Base-by-base conservation (phyloP, 1,140 invertebrate species). In the Diachasmimorpha longicaudata region DNA sequence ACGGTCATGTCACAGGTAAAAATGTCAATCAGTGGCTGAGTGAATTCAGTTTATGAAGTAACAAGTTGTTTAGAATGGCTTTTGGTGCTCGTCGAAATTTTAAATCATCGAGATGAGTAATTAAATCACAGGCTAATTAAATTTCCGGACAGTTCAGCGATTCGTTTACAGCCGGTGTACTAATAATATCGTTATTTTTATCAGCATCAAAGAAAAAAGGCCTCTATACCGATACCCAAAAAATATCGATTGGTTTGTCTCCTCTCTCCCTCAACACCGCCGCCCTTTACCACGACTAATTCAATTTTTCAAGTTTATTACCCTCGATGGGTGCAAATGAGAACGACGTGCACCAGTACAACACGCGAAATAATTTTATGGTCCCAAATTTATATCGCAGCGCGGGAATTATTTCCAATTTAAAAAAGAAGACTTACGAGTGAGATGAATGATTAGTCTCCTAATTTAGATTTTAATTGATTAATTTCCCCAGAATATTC, bases 241-340 rank as follows among this genome's bases (percentile, higher is more conserved):
- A 63, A 31, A 42, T 55, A 76, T 37, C 67, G 75, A 70, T 36
- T 76, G 68, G 70, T 48, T 52, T 52, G 69, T 77, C 69, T 74
- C 46, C 77, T 76, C 58, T 79, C 74, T 70, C 74, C 72, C 70
- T 70, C 74, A 13, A 6, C 31, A 8, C 21, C 21, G 19, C 55
- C 77, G 74, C 80, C 80, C 79, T 82, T 82, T 78, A 82, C 79
- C 80, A 75, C 73, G 78, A 76, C 76, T 83, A 84, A 84, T 72
- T 73, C 71, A 79, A 84, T 84, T 83, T 83, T 84, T 83, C 81
- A 79, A 81, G 77, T 78, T 82, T 77, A 80, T 84, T 82, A 81
- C 73, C 46, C 68, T 78, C 78, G 46, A 72, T 79, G 74, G 79
- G 80, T 78, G 74, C 83, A 44, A 78, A 6, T 63, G 31, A 63